Conservation (phyloP, 2,113 vertebrate species). For the Kobus ellipsiprymnus region DNA sequence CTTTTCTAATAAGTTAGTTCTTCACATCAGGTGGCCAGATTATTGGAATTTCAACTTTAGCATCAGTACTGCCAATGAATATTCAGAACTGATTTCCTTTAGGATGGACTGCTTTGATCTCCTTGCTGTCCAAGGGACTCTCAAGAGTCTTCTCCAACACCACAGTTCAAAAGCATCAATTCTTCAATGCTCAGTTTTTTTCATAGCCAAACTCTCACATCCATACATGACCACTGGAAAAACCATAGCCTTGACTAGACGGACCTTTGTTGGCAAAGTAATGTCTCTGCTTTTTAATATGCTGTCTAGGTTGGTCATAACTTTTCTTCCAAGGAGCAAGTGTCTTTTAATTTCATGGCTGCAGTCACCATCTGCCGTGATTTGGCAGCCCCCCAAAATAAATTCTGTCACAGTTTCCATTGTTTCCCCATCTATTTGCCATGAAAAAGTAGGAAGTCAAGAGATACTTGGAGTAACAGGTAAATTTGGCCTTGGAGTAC, state of each 20-base stretch:
- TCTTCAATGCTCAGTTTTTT: not conserved
- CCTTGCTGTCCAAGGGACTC: not conserved
- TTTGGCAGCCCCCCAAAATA: not conserved
- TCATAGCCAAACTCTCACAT: not conserved
- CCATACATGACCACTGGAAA: not conserved
- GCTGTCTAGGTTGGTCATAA: not conserved
- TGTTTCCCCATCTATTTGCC: not conserved
- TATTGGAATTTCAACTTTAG: not conserved
- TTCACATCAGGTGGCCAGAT: not conserved
- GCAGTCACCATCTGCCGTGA: not conserved
- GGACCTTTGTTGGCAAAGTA: not conserved
- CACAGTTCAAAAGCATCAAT: not conserved
- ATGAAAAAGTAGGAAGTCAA: not conserved
- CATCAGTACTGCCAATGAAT: not conserved
- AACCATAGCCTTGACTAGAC: not conserved
- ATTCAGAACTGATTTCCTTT: not conserved
- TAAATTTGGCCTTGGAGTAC: not conserved
- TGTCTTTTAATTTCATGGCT: not conserved
- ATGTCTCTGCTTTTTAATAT: not conserved
- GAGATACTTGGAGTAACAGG: not conserved
- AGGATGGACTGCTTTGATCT: not conserved
- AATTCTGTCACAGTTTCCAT: not conserved
- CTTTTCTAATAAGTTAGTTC: not conserved
- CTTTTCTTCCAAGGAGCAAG: not conserved
- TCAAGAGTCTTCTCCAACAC: not conserved